Conservation (phyloP, 2,113 vertebrate species). For the Jacana jacana region DNA sequence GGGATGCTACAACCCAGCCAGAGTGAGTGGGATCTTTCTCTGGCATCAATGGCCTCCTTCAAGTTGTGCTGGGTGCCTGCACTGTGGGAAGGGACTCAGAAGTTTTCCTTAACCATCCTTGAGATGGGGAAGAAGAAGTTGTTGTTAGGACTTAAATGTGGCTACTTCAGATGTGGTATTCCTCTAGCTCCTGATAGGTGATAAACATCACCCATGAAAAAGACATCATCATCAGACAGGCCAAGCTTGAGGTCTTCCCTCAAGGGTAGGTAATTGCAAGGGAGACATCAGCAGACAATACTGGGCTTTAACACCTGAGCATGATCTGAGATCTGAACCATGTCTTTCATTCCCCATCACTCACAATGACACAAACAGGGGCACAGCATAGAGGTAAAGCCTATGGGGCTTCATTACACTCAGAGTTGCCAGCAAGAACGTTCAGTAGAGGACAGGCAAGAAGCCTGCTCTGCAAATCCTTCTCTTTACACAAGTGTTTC, state of each 20-base stretch:
- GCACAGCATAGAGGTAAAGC: neutral
- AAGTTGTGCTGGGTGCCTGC: neutral
- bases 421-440: neutral
- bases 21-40: neutral
- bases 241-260: neutral
- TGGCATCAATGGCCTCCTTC: neutral
- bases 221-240: neutral
- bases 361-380: neutral
- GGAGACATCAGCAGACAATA: neutral
- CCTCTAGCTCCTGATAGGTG: neutral
- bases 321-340: neutral
- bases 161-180: neutral
- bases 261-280: too few relatives aligned
- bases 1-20: neutral
- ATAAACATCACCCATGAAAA: neutral
- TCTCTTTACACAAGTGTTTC: neutral
- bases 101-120: neutral
- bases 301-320: neutral
- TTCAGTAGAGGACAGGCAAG: neutral
- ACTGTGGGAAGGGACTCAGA: neutral
- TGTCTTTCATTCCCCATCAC: neutral
- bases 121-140: neutral
- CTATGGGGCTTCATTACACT: neutral
- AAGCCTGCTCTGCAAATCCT: neutral
- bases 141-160: neutral